These are phyloP conservation scores for Dolomedes plantarius DNA, from an alignment of 2,888 invertebrate genomes.

Conservation along the genomic window DNA sequence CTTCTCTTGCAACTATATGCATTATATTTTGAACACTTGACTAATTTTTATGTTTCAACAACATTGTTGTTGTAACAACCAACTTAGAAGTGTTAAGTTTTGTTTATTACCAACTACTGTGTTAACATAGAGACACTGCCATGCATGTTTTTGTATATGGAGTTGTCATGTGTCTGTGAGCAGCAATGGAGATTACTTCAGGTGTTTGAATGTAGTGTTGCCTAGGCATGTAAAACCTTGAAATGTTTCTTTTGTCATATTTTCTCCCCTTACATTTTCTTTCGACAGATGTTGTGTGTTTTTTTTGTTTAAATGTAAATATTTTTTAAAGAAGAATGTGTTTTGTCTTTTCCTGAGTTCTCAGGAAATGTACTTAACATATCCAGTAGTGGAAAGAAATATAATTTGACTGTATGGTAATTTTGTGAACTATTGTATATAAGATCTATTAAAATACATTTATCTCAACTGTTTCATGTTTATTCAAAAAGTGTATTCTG, in stretches of 20 bases:
- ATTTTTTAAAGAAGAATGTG: not conserved
- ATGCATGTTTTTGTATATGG: not conserved
- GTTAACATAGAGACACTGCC: not conserved
- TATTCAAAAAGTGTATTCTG: not conserved
- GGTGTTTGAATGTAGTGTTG: not conserved
- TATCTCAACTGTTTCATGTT: not conserved
- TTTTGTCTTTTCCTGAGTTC: constrained; percentile 6
- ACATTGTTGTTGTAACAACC: not conserved
- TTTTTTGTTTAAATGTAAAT: constrained; percentile 10
- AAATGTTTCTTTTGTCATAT: not conserved
- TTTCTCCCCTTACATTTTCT: not conserved
- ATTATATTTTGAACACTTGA: not conserved
- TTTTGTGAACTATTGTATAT: constrained; percentile 51
- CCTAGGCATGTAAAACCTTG: not conserved
- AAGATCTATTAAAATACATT: constrained; percentile 20
- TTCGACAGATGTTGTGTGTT: not conserved
- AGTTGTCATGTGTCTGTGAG: not conserved
- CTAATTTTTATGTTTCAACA: not conserved
- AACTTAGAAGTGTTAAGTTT: not conserved
- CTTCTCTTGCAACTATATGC: not conserved
- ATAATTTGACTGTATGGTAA: constrained; percentile 41
- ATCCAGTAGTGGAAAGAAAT: constrained; percentile 19
- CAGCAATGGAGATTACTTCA: not conserved
- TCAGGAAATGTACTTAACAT: constrained; percentile 27
- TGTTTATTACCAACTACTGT: not conserved